Conservation (phyloP, 2,888 invertebrate genomes). For the Plebejus argus region DNA sequence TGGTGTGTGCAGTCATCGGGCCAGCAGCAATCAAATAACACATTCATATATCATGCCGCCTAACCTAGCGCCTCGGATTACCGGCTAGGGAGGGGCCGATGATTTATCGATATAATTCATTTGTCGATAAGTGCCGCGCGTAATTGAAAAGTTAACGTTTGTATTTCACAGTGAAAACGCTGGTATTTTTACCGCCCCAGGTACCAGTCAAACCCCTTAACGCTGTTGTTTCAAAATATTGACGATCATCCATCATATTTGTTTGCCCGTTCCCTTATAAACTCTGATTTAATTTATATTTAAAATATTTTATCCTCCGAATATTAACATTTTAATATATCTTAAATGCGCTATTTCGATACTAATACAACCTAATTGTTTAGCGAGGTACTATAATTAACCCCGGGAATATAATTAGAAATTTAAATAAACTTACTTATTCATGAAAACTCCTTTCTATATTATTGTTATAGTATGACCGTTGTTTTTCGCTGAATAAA, state of each 20-base stretch:
- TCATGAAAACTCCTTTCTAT: slow-evolving; percentile 1
- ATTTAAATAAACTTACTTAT: slow-evolving; percentile 17
- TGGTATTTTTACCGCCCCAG: background rate
- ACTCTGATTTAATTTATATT: slow-evolving; percentile 7
- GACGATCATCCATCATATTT: slow-evolving; percentile 20
- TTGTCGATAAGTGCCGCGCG: slow-evolving; percentile 8
- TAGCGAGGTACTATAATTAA: background rate
- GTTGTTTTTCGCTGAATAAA: slow-evolving; percentile 24
- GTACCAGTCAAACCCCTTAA: slow-evolving; percentile 3
- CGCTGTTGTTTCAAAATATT: slow-evolving; percentile 21
- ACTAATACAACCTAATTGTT: slow-evolving; percentile 1
- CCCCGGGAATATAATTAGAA: slow-evolving; percentile 7
- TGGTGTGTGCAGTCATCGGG: slow-evolving; percentile 47
- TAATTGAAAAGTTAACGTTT: slow-evolving; percentile 27
- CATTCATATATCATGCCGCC: slow-evolving; percentile 62
- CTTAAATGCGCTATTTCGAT: background rate
- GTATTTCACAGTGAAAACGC: background rate
- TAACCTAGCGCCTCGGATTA: slow-evolving; percentile 65
- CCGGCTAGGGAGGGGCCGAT: slow-evolving; percentile 37
- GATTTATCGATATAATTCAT: slow-evolving; percentile 31
- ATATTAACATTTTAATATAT: slow-evolving; percentile 6
- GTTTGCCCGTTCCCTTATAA: background rate
- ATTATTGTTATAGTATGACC: background rate
- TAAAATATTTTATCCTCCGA: background rate
- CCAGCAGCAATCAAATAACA: slow-evolving; percentile 59